Evolutionary conservation across 2,113 vertebrate genomes (phyloP), one percentile per base, ranked within the genome.

Genomic region (Mus musculus): DNA sequence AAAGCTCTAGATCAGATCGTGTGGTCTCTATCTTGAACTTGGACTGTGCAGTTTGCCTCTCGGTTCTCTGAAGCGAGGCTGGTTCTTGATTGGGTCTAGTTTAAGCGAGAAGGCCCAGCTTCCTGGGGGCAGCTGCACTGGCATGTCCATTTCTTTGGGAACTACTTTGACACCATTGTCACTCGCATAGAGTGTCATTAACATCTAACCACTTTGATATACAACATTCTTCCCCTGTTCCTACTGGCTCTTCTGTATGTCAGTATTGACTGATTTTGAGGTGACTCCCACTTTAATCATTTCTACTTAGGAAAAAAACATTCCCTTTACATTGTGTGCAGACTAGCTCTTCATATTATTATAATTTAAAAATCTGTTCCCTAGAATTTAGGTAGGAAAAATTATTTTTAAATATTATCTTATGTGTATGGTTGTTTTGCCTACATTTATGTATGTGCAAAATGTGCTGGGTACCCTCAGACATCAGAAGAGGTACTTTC

Each of bases 91-190:
- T 30, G 26, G 3, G 30, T 61, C 73, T 63, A 2, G 30, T 12
- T 26, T 26, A 95, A n/a, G 2, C 42, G 26, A 24, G 3, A n/a
- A 59, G 30, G 49, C 28, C 9, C 24, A 71, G 16, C 39, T 16
- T 65, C 39, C 59, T 9, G n/a, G 17, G 12, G 3, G 4, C 3
- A 56, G 26, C 24, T 11, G 24, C 26, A 20, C 12, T 65, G 30
- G 12, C 0, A 12, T 33, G 1, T 28, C 20, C 1, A 2, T 22
- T 46, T 39, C 14, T 16, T 3, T n/a, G 20, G 49, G n/a, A 80
- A 81, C 77, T 26, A 12, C 7, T 16, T 33, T 6, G 73, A 61
- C 24, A 2, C 7, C 61, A 30, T 24, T 24, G 5, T 72, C 19
- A 14, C 22, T 10, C 30, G 39, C 49, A 11, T 10, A 30, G 39